Evolutionary conservation across 1,140 invertebrate species (phyloP).

Genomic region (Drosophila guanche): DNA sequence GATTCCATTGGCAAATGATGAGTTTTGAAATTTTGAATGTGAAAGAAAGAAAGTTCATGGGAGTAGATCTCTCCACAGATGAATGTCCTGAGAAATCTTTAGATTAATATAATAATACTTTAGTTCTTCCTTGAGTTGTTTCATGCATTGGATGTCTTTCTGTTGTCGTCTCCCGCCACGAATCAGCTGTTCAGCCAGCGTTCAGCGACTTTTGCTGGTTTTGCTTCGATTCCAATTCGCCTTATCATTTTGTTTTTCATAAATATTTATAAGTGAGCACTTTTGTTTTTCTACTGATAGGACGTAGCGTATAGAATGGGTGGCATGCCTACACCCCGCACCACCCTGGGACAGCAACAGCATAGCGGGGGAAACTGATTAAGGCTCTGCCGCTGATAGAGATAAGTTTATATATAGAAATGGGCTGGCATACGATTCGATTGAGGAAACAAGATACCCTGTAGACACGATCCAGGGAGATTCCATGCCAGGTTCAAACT

Average conservation of each 20-base stretch:
- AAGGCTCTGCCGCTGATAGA: slow-evolving; percentile 10
- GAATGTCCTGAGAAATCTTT: too few relatives aligned
- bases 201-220: slow-evolving; percentile 13
- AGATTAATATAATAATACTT: too few relatives aligned
- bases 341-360: slow-evolving; percentile 13
- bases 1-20: too few relatives aligned
- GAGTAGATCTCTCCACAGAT: too few relatives aligned
- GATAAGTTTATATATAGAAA: slow-evolving; percentile 10
- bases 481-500: too few relatives aligned
- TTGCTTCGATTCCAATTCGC: background rate
- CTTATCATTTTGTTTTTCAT: slow-evolving; percentile 33
- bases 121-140: background rate
- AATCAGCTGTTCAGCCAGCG: slow-evolving; percentile 5
- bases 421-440: background rate
- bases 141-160: too few relatives aligned
- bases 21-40: too few relatives aligned
- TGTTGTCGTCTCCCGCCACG: background rate
- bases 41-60: too few relatives aligned
- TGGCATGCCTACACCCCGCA: background rate
- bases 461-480: too few relatives aligned
- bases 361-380: slow-evolving; percentile 13
- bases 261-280: slow-evolving; percentile 21
- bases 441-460: slow-evolving; percentile 1
- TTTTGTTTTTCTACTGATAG: slow-evolving; percentile 40
- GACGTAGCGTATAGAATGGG: background rate